Evolutionary conservation across 2,113 vertebrate genomes (phyloP).

Genomic region (Festucalex cinctus): DNA sequence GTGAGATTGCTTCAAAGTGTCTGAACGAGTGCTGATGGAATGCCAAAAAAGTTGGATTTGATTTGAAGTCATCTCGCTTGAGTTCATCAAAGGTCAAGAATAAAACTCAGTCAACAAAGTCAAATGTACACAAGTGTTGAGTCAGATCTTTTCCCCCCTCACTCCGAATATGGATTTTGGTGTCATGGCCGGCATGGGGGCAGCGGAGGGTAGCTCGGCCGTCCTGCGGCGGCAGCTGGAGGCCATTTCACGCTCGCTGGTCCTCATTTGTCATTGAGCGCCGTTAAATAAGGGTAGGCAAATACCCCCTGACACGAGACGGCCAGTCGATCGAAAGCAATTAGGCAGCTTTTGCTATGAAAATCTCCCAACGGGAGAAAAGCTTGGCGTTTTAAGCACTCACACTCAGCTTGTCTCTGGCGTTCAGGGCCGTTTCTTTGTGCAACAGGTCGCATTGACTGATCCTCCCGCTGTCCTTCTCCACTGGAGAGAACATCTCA

Average conservation of each 20-base stretch:
- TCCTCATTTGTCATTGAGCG: conserved; percentile 74
- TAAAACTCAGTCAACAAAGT: conserved; percentile 6
- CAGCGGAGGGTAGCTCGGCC: conserved; percentile 15
- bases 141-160: conserved; percentile 19
- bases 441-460: conserved; percentile 58
- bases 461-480: conserved; percentile 49
- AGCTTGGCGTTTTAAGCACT: conserved; percentile 30
- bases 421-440: conserved; percentile 33
- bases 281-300: conserved; percentile 72
- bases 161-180: conserved; percentile 48
- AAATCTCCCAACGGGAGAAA: not conserved
- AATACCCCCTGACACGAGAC: conserved; percentile 63
- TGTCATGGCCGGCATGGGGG: conserved; percentile 27
- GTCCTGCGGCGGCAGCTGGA: conserved; percentile 33
- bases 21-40: not conserved
- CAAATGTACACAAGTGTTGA: conserved; percentile 18
- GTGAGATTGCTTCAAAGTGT: not conserved
- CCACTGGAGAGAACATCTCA: conserved; percentile 49
- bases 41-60: not conserved
- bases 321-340: conserved; percentile 69
- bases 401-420: conserved; percentile 48
- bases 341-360: conserved; percentile 43
- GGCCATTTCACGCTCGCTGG: conserved; percentile 68
- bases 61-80: conserved; percentile 5
- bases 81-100: conserved; percentile 27